These are phyloP conservation scores for Caerostris extrusa DNA, from an alignment of 1,140 invertebrate species.

Conservation along the genomic window DNA sequence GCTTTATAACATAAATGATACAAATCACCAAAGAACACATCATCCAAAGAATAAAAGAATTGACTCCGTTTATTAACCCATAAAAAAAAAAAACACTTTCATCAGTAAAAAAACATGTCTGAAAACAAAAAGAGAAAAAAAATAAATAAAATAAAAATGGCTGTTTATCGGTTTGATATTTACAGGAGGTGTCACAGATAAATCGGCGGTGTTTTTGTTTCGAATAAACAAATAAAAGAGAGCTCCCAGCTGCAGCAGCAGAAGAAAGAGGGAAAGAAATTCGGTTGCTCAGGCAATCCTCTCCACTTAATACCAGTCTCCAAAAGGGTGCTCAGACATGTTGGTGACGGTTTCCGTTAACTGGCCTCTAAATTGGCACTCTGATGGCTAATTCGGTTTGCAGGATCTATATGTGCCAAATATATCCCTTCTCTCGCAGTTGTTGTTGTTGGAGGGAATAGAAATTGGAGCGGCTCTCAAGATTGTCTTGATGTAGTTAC, in stretches of 20 bases:
- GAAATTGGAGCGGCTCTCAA: background rate
- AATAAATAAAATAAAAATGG: background rate
- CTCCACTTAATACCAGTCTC: conserved; percentile 68
- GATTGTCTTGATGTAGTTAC: no score
- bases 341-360: conserved; percentile 64
- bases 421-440: background rate
- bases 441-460: conserved; percentile 24
- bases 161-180: background rate
- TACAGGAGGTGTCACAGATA: conserved; percentile 1
- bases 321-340: conserved; percentile 68
- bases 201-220: background rate
- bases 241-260: background rate
- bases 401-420: conserved; percentile 31
- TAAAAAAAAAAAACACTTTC: background rate
- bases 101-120: no score
- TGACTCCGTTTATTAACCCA: background rate
- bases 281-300: conserved; percentile 57
- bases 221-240: background rate
- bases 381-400: conserved; percentile 68
- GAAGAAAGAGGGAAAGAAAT: background rate
- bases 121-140: background rate
- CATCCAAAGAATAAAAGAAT: no score
- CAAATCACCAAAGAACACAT: no score
- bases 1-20: no score
- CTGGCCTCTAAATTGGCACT: conserved; percentile 68